Evolutionary conservation across 2,797 vertebrate species (phyloP).

Genomic region (Lutjanus argentimaculatus): DNA sequence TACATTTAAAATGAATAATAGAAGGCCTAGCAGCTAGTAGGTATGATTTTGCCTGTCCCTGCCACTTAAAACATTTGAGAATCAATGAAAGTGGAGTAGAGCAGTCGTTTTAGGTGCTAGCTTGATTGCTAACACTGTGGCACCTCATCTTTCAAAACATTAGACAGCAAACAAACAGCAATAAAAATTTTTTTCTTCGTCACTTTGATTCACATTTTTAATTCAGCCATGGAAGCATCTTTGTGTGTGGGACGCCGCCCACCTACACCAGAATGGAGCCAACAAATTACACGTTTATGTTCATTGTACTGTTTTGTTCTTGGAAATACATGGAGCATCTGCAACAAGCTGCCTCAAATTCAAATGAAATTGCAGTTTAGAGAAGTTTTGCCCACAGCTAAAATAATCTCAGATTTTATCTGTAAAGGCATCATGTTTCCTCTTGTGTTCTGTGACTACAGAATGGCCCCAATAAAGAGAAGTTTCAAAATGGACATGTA

Average conservation of each 20-base stretch:
- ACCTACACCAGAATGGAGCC: background rate
- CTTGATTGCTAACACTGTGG: background rate
- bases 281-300: background rate
- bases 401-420: background rate
- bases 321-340: background rate
- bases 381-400: background rate
- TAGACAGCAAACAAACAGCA: too few relatives aligned
- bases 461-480: background rate
- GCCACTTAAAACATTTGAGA: background rate
- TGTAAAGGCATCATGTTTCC: background rate
- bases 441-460: background rate
- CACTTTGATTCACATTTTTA: background rate
- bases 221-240: background rate
- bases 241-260: background rate
- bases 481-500: background rate
- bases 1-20: too few relatives aligned
- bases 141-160: background rate
- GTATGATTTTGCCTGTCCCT: background rate
- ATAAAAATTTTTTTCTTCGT: too few relatives aligned
- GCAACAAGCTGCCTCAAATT: background rate
- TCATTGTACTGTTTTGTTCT: background rate
- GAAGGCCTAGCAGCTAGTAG: too few relatives aligned
- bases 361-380: constrained; percentile 2
- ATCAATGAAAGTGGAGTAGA: background rate
- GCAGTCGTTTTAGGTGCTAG: background rate